Evolutionary conservation across 1,140 invertebrate species (phyloP), one percentile per base, ranked within the genome.

Genomic region (Mesaphorura yosii): DNA sequence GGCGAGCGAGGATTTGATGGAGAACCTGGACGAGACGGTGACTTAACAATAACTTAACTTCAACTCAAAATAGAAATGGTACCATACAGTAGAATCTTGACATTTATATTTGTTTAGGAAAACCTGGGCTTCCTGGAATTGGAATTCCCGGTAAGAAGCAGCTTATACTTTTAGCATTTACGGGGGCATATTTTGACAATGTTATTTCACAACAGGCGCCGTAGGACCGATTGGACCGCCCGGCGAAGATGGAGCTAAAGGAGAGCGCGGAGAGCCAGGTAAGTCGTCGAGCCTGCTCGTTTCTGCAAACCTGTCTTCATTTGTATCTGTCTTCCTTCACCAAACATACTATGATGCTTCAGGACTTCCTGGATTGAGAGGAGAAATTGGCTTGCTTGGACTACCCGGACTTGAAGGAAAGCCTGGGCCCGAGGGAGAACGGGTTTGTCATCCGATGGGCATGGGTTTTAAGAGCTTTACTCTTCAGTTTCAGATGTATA

Each of bases 1-100:
- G 72, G 73, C 40, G 59, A 66, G 22, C 62, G 66, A 22, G 74
- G 75, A 20, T 28, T 57, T 2, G 65, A 66, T 60, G 72, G 72
- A 42, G 64, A 68, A 55, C 51, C 52, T 14, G 56, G 56, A 44
- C 15, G 45, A 23, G 42, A 45, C 25, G 56, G 56, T 0, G 41
- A 34, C 10, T 34, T 10, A 10, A 10, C n/a, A 34, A 34, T 10
- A 34, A 34, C 34, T 37, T n/a, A 37, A n/a, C n/a, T 37, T 12
- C 34, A 37, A n/a, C 34, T n/a, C 34, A 37, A n/a, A n/a, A n/a
- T n/a, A n/a, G n/a, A n/a, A n/a, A n/a, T n/a, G n/a, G n/a, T n/a
- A n/a, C n/a, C n/a, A n/a, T n/a, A n/a, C n/a, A n/a, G n/a, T 10
- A 34, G 31, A 10, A 34, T 34, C 31, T 34, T 10, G 31, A 34